Evolutionary conservation across 2,113 vertebrate genomes (phyloP).

Genomic region (Tupaia chinensis): DNA sequence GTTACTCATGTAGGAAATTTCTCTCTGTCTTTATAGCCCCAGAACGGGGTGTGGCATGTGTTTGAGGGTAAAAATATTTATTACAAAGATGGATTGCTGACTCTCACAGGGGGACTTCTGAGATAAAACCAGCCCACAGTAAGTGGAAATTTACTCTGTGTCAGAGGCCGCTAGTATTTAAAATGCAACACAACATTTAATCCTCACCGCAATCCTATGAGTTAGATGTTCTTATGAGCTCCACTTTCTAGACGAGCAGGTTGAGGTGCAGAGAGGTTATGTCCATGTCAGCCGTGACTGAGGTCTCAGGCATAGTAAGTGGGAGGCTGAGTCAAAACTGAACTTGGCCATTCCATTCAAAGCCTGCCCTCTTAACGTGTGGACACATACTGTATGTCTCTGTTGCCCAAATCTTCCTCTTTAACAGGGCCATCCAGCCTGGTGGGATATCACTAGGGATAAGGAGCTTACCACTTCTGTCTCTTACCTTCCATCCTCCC

Average conservation of each 20-base stretch:
- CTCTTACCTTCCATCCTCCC: fast-evolving
- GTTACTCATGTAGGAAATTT: neutral
- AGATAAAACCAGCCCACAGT: neutral
- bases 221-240: neutral
- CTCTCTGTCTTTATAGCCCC: neutral
- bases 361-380: neutral
- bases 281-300: neutral
- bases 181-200: neutral
- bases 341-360: neutral
- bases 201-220: neutral
- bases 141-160: neutral
- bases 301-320: neutral
- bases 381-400: neutral
- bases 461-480: too few species aligned
- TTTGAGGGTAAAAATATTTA: neutral
- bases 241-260: neutral
- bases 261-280: neutral
- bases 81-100: neutral
- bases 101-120: neutral
- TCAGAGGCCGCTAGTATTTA: neutral
- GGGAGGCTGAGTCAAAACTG: neutral
- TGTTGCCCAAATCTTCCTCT: neutral
- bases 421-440: neutral
- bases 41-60: neutral
- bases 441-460: neutral